Percentiles rank a stretch among this genome's conserved stretches.
Evolutionary conservation across 2,888 invertebrate species (phyloP).

Genomic region (Eupelmus urozonus): DNA sequence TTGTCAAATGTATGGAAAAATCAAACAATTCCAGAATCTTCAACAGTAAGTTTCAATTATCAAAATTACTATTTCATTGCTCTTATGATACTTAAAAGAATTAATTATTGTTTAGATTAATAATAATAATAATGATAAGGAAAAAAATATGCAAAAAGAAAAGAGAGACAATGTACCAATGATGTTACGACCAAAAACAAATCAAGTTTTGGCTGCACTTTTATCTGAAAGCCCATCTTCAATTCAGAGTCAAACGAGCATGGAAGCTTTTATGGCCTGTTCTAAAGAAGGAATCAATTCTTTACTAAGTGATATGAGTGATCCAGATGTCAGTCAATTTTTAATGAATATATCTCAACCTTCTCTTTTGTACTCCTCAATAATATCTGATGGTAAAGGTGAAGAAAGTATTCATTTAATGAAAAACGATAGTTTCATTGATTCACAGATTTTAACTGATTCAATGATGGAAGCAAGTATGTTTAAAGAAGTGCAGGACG

Average conservation of each 20-base stretch:
- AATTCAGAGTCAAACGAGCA: conserved; percentile 70
- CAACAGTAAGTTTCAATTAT: conserved; percentile 36
- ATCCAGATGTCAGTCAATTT: conserved; percentile 69
- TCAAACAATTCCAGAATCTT: conserved; percentile 48
- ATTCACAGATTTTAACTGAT: conserved; percentile 70
- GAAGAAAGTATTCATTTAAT: conserved; percentile 58
- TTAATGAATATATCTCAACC: conserved; percentile 73
- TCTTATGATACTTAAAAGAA: neutral
- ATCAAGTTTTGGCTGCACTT: conserved; percentile 56
- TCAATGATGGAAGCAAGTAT: conserved; percentile 74
- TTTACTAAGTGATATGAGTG: conserved; percentile 70
- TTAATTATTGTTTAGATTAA: conserved; percentile 37
- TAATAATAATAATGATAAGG: conserved; percentile 50
- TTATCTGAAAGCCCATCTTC: conserved; percentile 57
- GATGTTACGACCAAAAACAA: conserved; percentile 60
- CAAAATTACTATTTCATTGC: neutral
- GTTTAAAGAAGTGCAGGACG: conserved; percentile 67
- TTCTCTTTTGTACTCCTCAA: conserved; percentile 70
- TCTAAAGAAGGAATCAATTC: conserved; percentile 72
- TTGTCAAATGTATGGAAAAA: conserved; percentile 57
- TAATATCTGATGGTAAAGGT: conserved; percentile 61
- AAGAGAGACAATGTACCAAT: conserved; percentile 57
- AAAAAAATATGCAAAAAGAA: conserved; percentile 30
- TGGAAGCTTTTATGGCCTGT: conserved; percentile 72
- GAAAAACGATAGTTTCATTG: conserved; percentile 61